A percentile compares a stretch with the other conserved stretches of the same genome.
Conservation (phyloP, 92 coral and sea anemone species). For the Zoanthus sociatus region DNA sequence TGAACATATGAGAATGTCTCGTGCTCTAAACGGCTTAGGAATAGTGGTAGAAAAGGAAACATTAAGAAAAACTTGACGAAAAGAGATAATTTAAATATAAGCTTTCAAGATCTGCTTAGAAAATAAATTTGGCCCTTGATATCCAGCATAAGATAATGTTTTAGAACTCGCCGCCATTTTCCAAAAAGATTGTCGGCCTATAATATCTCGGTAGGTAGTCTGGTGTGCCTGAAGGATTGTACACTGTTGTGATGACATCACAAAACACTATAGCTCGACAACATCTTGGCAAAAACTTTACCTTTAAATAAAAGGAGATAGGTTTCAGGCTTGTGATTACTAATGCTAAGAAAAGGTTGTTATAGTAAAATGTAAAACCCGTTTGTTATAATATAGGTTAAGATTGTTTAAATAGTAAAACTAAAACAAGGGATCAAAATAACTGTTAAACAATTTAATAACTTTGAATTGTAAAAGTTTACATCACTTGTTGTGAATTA, state of each 20-base stretch:
- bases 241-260: slow-evolving; percentile 27
- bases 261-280: neutral
- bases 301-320: neutral
- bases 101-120: neutral
- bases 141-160: slow-evolving; percentile 2
- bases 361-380: neutral
- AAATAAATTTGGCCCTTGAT: neutral
- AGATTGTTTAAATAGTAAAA: slow-evolving; percentile 6
- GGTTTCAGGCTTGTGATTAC: neutral
- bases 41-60: neutral
- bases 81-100: neutral
- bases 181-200: slow-evolving; percentile 27
- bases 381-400: neutral
- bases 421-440: neutral
- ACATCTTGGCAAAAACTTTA: neutral
- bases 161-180: slow-evolving; percentile 41
- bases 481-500: slow-evolving; percentile 1
- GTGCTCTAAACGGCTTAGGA: neutral
- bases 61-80: neutral
- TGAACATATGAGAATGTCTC: slow-evolving; percentile 43
- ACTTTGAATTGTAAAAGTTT: neutral
- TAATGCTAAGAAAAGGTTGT: neutral
- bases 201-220: slow-evolving; percentile 42
- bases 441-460: slow-evolving; percentile 20
- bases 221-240: slow-evolving; percentile 9